Conservation (phyloP, 2,113 vertebrate genomes). For the Protobothrops mucrosquamatus region DNA sequence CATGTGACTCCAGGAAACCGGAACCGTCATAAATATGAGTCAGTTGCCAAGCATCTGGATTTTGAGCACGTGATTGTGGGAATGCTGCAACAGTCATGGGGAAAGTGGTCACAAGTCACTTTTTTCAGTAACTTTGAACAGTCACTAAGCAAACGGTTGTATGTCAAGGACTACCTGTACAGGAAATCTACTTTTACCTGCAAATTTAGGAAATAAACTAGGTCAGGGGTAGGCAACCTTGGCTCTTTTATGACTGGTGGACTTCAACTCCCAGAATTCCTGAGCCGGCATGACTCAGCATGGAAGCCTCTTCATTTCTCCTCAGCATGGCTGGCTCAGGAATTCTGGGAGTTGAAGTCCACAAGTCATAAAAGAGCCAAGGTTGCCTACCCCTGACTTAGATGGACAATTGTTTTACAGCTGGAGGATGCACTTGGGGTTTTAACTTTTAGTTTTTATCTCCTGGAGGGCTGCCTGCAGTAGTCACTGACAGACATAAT, state of each 20-base stretch:
- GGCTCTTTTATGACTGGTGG: too few relatives aligned
- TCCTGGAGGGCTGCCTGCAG: background rate
- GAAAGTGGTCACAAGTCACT: background rate
- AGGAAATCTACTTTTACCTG: background rate
- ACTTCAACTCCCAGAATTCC: too few relatives aligned
- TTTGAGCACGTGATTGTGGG: background rate
- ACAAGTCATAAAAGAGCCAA: too few relatives aligned
- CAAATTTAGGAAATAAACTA: background rate
- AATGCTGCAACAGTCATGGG: background rate
- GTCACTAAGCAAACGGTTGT: background rate
- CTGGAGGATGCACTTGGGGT: background rate
- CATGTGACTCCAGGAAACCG: background rate
- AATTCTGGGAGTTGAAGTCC: too few relatives aligned
- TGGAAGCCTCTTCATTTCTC: too few relatives aligned
- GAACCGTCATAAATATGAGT: background rate
- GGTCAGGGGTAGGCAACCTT: too few relatives aligned
- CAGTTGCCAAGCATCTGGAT: background rate
- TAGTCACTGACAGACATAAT: background rate
- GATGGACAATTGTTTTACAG: background rate
- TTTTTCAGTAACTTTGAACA: background rate
- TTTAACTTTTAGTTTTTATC: background rate
- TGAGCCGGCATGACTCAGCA: too few relatives aligned
- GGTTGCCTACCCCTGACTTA: background rate
- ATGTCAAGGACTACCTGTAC: background rate
- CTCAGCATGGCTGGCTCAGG: too few relatives aligned